A percentile compares a stretch with the other conserved stretches of the same genome.
These are phyloP conservation scores for Falco columbarius DNA, from an alignment of 2,797 vertebrate genomes.

Conservation along the genomic window DNA sequence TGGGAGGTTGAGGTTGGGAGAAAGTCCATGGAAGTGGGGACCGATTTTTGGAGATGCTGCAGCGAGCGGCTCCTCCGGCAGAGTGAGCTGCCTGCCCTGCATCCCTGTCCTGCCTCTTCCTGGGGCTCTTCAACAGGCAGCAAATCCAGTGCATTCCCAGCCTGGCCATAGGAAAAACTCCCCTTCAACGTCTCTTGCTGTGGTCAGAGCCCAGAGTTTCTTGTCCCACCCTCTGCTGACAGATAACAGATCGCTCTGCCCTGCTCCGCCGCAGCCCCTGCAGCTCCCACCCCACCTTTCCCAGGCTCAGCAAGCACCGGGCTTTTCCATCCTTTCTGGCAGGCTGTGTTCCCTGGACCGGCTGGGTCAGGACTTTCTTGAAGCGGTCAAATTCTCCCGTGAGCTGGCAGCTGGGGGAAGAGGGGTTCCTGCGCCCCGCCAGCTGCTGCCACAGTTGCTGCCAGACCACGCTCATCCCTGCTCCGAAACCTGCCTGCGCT, in stretches of 20 bases:
- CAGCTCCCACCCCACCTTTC: not conserved
- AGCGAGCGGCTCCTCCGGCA: accelerated
- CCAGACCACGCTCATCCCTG: not conserved
- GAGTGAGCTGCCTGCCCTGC: not conserved
- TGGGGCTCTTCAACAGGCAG: not conserved
- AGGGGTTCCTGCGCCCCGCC: not conserved
- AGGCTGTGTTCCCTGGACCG: accelerated
- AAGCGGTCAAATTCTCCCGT: not conserved
- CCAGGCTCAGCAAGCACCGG: accelerated
- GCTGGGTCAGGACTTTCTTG: not conserved
- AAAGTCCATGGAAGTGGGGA: not conserved
- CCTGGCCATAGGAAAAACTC: not conserved
- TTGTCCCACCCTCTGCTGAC: accelerated
- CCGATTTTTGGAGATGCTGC: not conserved
- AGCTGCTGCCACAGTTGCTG: accelerated
- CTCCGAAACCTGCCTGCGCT: not conserved
- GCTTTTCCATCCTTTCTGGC: not conserved
- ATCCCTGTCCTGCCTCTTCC: not conserved
- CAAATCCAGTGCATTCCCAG: not conserved
- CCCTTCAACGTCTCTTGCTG: accelerated
- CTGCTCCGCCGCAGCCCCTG: not conserved
- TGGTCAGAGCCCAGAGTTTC: not conserved
- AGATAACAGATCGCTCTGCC: accelerated
- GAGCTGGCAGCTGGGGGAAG: accelerated
- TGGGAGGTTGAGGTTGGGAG: not conserved